phyloP scores from a whole-genome alignment of 2,888 invertebrate genomes.

The Stictocephala bisonia region DNA sequence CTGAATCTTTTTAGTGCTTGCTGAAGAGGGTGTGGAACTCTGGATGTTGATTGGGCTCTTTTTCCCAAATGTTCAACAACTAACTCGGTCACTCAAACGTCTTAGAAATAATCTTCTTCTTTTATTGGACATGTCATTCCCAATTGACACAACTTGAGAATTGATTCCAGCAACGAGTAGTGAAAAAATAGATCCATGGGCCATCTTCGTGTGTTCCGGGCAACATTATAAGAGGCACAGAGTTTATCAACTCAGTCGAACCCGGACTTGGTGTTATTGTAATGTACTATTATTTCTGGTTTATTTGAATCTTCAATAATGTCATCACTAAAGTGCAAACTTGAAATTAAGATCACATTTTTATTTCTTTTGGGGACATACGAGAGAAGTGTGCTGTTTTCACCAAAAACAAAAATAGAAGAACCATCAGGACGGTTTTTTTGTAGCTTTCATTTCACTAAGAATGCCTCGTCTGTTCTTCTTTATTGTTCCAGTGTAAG shows the following conservation, averaged over 20 bases:
- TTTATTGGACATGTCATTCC: constrained; percentile 42
- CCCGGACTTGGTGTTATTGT: constrained; percentile 50
- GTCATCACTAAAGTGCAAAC: constrained; percentile 40
- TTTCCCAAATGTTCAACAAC: constrained; percentile 45
- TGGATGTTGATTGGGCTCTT: constrained; percentile 1
- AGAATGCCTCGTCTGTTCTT: constrained; percentile 42
- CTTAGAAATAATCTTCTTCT: constrained; percentile 47
- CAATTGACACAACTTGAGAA: constrained; percentile 45
- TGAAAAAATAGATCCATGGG: constrained; percentile 51
- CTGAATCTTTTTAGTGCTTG: background rate
- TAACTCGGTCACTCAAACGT: constrained; percentile 45
- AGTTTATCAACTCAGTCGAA: constrained; percentile 49
- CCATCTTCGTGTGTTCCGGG: constrained; percentile 51
- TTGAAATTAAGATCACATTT: constrained; percentile 48
- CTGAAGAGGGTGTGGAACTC: background rate
- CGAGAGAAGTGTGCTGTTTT: constrained; percentile 43
- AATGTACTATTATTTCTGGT: constrained; percentile 51
- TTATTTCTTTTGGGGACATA: constrained; percentile 47
- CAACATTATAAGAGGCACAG: constrained; percentile 47
- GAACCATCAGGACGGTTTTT: constrained; percentile 12
- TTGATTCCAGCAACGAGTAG: constrained; percentile 53
- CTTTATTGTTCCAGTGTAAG: constrained; percentile 53
- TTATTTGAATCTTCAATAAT: constrained; percentile 49
- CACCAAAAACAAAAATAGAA: constrained; percentile 41
- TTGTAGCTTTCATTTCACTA: constrained; percentile 40